Conservation (phyloP, 1,140 invertebrate species). For the Harpegnathos saltator region DNA sequence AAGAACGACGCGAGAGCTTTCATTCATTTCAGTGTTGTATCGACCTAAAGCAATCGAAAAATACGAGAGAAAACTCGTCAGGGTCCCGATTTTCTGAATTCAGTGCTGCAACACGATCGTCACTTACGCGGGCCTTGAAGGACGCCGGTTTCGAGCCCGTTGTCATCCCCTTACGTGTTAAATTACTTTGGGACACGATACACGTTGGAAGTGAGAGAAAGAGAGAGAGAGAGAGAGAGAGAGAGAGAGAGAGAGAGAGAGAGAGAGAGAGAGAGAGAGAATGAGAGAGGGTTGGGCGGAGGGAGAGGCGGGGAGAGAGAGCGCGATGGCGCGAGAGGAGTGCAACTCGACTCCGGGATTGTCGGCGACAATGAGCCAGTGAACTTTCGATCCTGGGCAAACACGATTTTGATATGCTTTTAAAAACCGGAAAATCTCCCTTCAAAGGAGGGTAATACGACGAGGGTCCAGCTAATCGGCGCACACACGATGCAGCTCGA, state of each 20-base stretch:
- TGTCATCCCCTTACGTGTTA: conserved; percentile 82
- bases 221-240: conserved; percentile 41
- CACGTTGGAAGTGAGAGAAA: conserved; percentile 53
- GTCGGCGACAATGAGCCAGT: conserved; percentile 80
- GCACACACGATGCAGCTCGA: conserved; percentile 5
- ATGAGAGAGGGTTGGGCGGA: conserved; percentile 57
- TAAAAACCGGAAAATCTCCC: conserved; percentile 66
- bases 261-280: conserved; percentile 41
- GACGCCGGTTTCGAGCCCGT: conserved; percentile 77
- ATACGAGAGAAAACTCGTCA: conserved; percentile 34
- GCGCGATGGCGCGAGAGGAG: conserved; percentile 67
- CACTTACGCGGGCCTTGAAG: conserved; percentile 73
- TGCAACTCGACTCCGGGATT: conserved; percentile 84
- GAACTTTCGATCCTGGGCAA: conserved; percentile 82
- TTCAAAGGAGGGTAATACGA: conserved; percentile 31
- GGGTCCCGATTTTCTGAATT: conserved; percentile 77
- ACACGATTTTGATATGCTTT: conserved; percentile 80
- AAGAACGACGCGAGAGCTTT: not conserved
- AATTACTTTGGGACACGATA: conserved; percentile 82
- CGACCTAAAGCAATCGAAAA: not conserved
- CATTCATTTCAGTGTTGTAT: not conserved
- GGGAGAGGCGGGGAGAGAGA: conserved; percentile 47
- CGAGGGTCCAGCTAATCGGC: conserved; percentile 60
- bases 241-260: conserved; percentile 61
- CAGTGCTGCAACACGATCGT: conserved; percentile 81